These are phyloP conservation scores for Acropora yongei DNA, from an alignment of 64 coral and sea anemone genomes.

Conservation along the genomic window DNA sequence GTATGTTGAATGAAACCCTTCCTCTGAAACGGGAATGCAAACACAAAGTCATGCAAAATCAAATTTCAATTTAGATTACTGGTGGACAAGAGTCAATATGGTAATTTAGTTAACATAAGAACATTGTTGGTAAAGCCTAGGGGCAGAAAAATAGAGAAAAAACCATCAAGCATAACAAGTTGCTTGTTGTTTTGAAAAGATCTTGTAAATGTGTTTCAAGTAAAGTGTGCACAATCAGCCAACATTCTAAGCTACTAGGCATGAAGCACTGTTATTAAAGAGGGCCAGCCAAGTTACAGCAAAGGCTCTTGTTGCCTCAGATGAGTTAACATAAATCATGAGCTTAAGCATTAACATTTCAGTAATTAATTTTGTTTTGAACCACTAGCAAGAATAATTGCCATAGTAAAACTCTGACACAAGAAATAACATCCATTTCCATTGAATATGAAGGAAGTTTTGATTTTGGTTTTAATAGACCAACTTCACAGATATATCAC, in stretches of 20 bases:
- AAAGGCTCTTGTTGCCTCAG: not conserved
- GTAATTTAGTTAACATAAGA: not conserved
- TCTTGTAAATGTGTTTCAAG: no score
- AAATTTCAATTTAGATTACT: conserved; percentile 10
- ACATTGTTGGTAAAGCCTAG: not conserved
- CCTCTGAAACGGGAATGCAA: not conserved
- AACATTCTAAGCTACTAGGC: not conserved
- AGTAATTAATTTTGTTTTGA: not conserved
- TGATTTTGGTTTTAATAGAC: not conserved
- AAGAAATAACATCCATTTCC: not conserved
- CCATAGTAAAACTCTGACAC: not conserved
- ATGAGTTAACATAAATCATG: not conserved
- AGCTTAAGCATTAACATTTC: not conserved
- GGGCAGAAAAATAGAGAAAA: not conserved
- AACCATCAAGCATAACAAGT: not conserved
- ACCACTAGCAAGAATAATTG: not conserved
- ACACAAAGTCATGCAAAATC: not conserved
- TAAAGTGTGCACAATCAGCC: no score
- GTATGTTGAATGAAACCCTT: no score
- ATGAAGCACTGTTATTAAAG: not conserved
- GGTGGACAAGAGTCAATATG: not conserved
- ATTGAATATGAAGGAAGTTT: not conserved
- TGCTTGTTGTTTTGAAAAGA: no score
- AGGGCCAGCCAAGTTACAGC: not conserved
- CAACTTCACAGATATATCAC: not conserved